phyloP scores from a whole-genome alignment of 2,797 vertebrate genomes.

The Hippopotamyrus pictus region DNA sequence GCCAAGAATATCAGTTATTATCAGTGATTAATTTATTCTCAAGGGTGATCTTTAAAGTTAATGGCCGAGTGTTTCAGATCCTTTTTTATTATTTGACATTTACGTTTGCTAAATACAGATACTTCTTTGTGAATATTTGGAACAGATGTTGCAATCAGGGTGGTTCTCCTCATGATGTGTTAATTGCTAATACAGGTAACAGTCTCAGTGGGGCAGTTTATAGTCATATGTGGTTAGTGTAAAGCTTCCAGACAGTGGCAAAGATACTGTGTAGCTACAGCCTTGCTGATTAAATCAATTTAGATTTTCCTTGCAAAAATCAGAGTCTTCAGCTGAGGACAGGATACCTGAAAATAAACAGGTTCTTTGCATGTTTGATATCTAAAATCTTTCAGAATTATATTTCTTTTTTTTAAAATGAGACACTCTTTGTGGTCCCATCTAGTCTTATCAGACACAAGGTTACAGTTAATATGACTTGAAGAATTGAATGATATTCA shows the following conservation, averaged over 20 bases:
- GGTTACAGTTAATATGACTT: background rate
- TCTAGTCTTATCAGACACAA: background rate
- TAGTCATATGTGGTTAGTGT: background rate
- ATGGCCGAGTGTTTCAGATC: background rate
- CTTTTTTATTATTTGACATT: background rate
- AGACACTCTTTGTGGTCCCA: background rate
- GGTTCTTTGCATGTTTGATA: background rate
- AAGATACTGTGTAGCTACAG: background rate
- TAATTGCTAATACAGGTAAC: background rate
- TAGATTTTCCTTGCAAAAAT: background rate
- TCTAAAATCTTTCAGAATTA: background rate
- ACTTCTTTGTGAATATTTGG: background rate
- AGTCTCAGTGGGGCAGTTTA: background rate
- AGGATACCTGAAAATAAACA: background rate
- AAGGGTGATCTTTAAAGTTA: background rate
- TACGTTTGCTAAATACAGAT: background rate
- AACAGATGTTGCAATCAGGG: background rate
- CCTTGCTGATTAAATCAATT: background rate
- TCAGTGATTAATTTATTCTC: background rate
- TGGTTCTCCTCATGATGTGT: background rate
- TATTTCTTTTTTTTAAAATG: background rate
- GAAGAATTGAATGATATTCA: background rate
- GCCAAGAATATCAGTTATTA: background rate
- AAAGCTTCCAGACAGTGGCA: background rate
- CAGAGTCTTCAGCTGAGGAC: background rate